Evolutionary conservation across 2,797 vertebrate species (phyloP).

Genomic region (Linurgus olivaceus): DNA sequence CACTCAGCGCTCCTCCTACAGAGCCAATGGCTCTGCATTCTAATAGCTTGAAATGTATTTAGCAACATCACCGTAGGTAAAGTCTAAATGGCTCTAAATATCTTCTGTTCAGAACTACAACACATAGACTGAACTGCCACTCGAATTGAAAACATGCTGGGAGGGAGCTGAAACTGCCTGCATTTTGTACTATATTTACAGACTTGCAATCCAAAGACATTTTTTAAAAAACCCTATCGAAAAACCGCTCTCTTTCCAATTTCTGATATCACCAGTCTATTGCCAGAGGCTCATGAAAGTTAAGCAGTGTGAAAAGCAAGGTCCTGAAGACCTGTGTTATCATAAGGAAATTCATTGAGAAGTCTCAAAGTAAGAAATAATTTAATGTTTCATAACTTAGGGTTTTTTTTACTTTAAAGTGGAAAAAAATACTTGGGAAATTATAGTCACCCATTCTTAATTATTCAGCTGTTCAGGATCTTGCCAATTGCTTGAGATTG

Average conservation of each 20-base stretch:
- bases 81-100: not conserved
- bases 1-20: not conserved
- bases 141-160: not conserved
- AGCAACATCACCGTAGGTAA: not conserved
- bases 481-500: not conserved
- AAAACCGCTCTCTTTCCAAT: not conserved
- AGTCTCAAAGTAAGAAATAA: not conserved
- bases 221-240: rapidly evolving
- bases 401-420: not conserved
- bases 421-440: not conserved
- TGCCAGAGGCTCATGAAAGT: not conserved
- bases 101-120: not conserved
- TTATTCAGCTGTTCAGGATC: not conserved
- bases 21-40: not conserved
- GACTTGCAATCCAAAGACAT: not conserved
- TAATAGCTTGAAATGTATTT: not conserved
- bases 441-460: not conserved
- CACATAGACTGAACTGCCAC: not conserved
- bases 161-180: not conserved
- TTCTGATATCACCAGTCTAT: not conserved
- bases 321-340: not conserved
- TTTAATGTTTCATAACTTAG: not conserved
- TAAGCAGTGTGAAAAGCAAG: not conserved
- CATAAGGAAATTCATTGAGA: not conserved
- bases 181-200: not conserved